Evolutionary conservation across 2,888 invertebrate genomes (phyloP), one percentile per base, ranked within the genome.

Genomic region (Pinctada fucata): DNA sequence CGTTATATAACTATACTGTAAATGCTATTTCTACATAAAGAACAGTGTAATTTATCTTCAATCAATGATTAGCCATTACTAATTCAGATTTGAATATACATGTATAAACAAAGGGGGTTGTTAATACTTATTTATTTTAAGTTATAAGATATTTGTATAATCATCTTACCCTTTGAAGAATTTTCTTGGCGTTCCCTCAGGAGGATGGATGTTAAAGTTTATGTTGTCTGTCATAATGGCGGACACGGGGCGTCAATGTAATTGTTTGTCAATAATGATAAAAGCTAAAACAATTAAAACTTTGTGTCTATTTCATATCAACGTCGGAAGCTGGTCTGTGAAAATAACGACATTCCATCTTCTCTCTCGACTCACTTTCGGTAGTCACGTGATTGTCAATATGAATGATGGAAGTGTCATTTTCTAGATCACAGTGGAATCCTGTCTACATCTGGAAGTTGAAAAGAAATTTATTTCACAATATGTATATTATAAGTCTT

Each of bases 181-280:
- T 75, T 80, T 80, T 65, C 77, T 77, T 5, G 80, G 67, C 13
- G 77, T 71, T 47, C 73, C 77, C 31, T 80, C 80, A 1, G 80
- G 73, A 6, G 80, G 80, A 72, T 80, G 77, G 48, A 75, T 71
- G 69, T 80, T 78, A 16, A 80, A 64, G 72, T 80, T 80, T 68
- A 74, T 75, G 70, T 67, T 75, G 65, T 72, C 76, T 31, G 63
- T 75, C 63, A 64, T 74, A 16, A 65, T 74, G 49, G 49, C 58
- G 58, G 58, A 58, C 6, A 10, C 13, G 6, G 58, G 58, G 58
- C 58, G 58, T 58, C 58, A 58, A 13, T 58, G 58, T 10, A 58
- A 58, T 10, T 58, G 13, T 58, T 66, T 74, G 66, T 64, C 45
- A 16, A 49, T 66, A 74, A 66, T 66, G 74, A 63, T 74, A 65